Conservation (phyloP, 2,113 vertebrate species). For the Prunella himalayana region DNA sequence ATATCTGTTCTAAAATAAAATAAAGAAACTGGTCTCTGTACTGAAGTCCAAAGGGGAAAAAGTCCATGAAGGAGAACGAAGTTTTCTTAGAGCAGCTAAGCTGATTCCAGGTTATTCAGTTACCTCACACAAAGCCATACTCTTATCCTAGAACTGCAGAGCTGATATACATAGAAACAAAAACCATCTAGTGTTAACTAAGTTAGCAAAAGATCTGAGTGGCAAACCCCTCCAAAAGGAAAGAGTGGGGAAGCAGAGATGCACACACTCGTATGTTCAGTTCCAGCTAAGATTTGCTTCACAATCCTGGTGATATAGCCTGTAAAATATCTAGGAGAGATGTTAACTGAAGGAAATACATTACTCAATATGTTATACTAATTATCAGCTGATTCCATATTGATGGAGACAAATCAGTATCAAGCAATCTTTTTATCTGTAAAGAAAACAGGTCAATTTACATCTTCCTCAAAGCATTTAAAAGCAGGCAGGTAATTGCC, state of each 20-base stretch:
- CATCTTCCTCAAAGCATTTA: neutral
- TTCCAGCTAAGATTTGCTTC: neutral
- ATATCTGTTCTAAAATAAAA: neutral
- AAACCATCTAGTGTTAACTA: neutral
- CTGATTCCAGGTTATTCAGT: neutral
- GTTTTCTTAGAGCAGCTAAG: neutral
- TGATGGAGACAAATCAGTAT: neutral
- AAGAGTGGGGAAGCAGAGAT: neutral
- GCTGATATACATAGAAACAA: neutral
- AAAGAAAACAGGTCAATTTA: neutral
- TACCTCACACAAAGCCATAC: neutral
- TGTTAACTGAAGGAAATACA: neutral
- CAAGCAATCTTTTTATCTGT: neutral
- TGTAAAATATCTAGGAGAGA: too few species aligned
- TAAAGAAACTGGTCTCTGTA: neutral
- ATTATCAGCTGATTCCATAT: neutral
- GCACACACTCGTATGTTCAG: neutral
- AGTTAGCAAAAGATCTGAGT: neutral
- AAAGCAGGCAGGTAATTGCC: neutral
- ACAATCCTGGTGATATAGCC: neutral
- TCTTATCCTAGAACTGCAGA: neutral
- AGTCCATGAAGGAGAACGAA: neutral
- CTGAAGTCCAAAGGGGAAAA: neutral
- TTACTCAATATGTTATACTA: neutral
- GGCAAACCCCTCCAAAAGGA: neutral